Evolutionary conservation across 2,113 vertebrate species (phyloP).

Genomic region (Boulengeromyrus knoepffleri): DNA sequence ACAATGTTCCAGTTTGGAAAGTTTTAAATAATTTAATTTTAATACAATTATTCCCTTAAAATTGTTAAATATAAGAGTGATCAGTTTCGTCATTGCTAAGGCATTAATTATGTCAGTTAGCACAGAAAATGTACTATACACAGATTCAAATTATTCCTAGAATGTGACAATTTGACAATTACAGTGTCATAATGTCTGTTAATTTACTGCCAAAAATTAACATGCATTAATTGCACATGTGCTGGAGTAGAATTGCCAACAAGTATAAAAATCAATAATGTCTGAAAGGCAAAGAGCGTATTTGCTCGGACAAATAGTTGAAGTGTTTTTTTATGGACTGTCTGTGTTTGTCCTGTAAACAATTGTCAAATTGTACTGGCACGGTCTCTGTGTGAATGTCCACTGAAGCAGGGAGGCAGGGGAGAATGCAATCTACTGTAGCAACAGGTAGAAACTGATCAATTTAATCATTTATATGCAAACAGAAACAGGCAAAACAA

Average conservation of each 20-base stretch:
- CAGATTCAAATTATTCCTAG: background rate
- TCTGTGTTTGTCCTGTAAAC: slow-evolving; percentile 63
- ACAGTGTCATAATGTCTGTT: background rate
- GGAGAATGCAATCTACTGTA: background rate
- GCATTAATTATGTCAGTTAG: background rate
- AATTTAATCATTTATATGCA: slow-evolving; percentile 5
- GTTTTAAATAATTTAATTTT: background rate
- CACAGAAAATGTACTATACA: background rate
- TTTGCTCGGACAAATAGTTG: slow-evolving; percentile 59
- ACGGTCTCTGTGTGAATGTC: slow-evolving; percentile 25
- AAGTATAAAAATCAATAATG: slow-evolving; percentile 37
- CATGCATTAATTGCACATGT: background rate
- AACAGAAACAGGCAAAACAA: background rate
- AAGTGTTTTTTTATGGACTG: slow-evolving; percentile 62
- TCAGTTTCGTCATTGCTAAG: background rate
- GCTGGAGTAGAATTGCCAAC: background rate
- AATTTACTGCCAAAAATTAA: background rate
- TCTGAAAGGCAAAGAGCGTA: slow-evolving; percentile 60
- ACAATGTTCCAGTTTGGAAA: background rate
- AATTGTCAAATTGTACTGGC: slow-evolving; percentile 44
- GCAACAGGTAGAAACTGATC: background rate
- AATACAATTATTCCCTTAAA: background rate
- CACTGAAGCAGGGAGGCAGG: background rate
- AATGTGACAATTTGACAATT: background rate
- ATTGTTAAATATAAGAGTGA: background rate